These are phyloP conservation scores for Triplophysa tibetana DNA, from an alignment of 2,113 vertebrate species.

Conservation along the genomic window DNA sequence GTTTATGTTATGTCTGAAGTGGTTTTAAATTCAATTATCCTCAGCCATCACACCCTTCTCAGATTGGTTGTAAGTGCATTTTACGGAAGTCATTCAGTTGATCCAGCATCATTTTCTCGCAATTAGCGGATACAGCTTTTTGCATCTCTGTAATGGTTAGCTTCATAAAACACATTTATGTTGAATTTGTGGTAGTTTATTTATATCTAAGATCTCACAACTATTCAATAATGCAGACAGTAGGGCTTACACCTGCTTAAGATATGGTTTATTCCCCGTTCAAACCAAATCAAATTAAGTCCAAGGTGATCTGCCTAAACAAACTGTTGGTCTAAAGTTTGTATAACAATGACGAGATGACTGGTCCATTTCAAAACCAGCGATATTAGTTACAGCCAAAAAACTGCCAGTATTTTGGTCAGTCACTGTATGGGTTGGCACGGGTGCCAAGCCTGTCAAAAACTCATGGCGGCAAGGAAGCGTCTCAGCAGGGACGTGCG, in stretches of 20 bases:
- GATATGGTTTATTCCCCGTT: conserved; percentile 17
- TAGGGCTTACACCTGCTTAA: conserved; percentile 26
- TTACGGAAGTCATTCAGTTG: not conserved
- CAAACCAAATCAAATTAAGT: conserved; percentile 55
- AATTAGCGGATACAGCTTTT: not conserved
- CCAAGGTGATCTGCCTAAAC: conserved; percentile 59
- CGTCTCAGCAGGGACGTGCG: conserved; percentile 71
- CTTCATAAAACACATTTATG: conserved; percentile 8
- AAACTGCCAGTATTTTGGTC: conserved; percentile 79
- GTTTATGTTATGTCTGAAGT: not conserved
- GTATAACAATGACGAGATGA: conserved; percentile 72
- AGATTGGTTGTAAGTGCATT: not conserved
- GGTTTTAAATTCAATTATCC: conserved; percentile 13
- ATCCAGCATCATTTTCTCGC: not conserved
- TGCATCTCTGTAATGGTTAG: not conserved
- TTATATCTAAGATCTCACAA: conserved; percentile 22
- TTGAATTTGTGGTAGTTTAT: not conserved
- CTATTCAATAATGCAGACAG: not conserved
- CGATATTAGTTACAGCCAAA: conserved; percentile 69
- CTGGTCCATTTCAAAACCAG: conserved; percentile 55
- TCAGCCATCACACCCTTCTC: not conserved
- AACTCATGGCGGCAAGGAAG: conserved; percentile 79
- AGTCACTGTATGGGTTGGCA: conserved; percentile 77
- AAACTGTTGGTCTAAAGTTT: conserved; percentile 65
- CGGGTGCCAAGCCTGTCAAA: conserved; percentile 78